Evolutionary conservation across 2,888 invertebrate species (phyloP), one percentile per base, ranked within the genome.

Genomic region (Aricia artaxerxes): DNA sequence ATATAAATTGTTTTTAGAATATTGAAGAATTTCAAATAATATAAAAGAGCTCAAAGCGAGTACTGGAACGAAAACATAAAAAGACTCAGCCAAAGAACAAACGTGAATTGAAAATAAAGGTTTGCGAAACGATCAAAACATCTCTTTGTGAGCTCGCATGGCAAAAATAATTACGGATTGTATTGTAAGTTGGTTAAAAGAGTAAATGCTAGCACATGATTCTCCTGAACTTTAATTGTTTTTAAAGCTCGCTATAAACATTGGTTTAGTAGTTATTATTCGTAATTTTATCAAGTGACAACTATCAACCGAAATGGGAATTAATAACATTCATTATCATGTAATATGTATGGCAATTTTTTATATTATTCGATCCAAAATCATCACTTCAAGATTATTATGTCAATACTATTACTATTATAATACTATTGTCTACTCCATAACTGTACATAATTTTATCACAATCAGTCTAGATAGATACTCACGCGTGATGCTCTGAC

Each of bases 81-180:
- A 13, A 35, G 11, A 35, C 9, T 69, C 7, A 1, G 31, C 4
- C 13, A 69, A 69, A 69, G 69, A 69, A 69, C 31, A 69, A 69
- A 35, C 13, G 69, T 35, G 69, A 69, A 13, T 69, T 69, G 69
- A 69, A 69, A 69, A 69, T 69, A 69, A 69, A 35, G 69, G 69
- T 69, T 69, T 13, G 69, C 35, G 13, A 69, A 69, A 69, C 35
- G 69, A 35, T 69, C 69, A 35, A 11, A 69, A 69, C 69, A 69
- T 35, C 69, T 69, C 69, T 69, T 69, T 69, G 69, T 69, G 69
- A 35, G 35, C 35, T 35, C 35, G 69, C 35, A 11, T 35, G 4
- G 69, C 13, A 35, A 35, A 69, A 69, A 13, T 69, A 69, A 69
- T 69, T 69, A 35, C 69, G 69, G 31, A 35, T 7, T 57, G 11